These are phyloP conservation scores for Hetaerina titia DNA, from an alignment of 2,888 invertebrate species.

Conservation along the genomic window DNA sequence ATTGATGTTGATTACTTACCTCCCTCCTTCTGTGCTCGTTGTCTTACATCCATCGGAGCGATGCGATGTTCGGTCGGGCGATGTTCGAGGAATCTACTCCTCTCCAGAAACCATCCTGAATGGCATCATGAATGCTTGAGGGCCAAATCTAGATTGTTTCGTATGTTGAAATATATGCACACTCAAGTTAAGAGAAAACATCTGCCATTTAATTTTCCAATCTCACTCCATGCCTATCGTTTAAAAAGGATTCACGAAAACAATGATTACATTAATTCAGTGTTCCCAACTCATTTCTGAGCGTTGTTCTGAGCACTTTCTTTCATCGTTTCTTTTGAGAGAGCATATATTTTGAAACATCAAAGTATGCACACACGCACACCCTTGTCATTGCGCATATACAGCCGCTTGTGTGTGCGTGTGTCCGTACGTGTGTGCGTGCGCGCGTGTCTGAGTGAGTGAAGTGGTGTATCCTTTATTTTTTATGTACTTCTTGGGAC, in stretches of 20 bases:
- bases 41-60: not conserved
- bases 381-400: not conserved
- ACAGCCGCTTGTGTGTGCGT: not conserved
- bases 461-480: not conserved
- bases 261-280: no score
- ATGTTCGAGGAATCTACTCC: not conserved
- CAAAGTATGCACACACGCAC: not conserved
- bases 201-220: no score
- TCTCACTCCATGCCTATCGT: no score
- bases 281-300: no score
- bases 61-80: not conserved
- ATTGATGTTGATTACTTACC: slow-evolving; percentile 59
- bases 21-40: slow-evolving; percentile 51
- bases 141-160: not conserved
- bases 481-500: not conserved
- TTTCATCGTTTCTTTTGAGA: not conserved
- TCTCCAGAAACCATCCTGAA: not conserved
- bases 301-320: not conserved
- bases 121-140: not conserved
- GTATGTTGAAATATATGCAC: not conserved
- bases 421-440: not conserved
- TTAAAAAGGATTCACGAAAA: no score
- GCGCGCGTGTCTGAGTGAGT: not conserved
- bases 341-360: not conserved
- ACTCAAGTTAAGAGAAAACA: not conserved